These are phyloP conservation scores for Sylvicola cinctus DNA, from an alignment of 2,888 invertebrate genomes.

Conservation along the genomic window DNA sequence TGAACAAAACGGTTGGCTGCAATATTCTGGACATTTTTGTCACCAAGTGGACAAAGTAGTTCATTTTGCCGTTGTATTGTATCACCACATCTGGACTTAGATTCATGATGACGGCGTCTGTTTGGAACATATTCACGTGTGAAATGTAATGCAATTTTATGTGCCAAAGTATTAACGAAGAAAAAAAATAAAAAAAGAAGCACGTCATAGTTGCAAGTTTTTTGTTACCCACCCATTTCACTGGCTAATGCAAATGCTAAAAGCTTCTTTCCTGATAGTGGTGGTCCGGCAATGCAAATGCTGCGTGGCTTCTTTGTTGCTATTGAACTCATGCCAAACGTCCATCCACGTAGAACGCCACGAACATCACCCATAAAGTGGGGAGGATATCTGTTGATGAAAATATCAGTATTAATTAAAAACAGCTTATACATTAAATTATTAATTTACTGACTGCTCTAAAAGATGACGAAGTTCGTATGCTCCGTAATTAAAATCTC, in stretches of 20 bases:
- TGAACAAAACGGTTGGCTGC: slow-evolving; percentile 37
- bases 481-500: slow-evolving; percentile 38
- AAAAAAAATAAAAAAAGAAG: too few species aligned
- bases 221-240: slow-evolving; percentile 37
- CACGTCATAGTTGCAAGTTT: too few species aligned
- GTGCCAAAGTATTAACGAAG: too few species aligned
- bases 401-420: neutral
- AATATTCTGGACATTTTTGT: slow-evolving; percentile 36
- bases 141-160: too few species aligned
- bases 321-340: slow-evolving; percentile 21
- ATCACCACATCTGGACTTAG: slow-evolving; percentile 38
- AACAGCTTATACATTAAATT: neutral
- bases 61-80: slow-evolving; percentile 35
- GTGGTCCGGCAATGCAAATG: slow-evolving; percentile 43
- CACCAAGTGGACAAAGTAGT: slow-evolving; percentile 38
- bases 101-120: slow-evolving; percentile 38
- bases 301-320: slow-evolving; percentile 29
- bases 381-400: slow-evolving; percentile 16
- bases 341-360: slow-evolving; percentile 30
- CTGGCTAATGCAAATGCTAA: slow-evolving; percentile 47
- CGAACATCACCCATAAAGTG: slow-evolving; percentile 32
- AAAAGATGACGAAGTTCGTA: slow-evolving; percentile 20
- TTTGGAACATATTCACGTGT: neutral
- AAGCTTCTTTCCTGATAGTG: slow-evolving; percentile 42
- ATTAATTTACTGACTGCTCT: too few species aligned